Evolutionary conservation across 1,140 invertebrate genomes (phyloP).

Genomic region (Drosophila auraria): DNA sequence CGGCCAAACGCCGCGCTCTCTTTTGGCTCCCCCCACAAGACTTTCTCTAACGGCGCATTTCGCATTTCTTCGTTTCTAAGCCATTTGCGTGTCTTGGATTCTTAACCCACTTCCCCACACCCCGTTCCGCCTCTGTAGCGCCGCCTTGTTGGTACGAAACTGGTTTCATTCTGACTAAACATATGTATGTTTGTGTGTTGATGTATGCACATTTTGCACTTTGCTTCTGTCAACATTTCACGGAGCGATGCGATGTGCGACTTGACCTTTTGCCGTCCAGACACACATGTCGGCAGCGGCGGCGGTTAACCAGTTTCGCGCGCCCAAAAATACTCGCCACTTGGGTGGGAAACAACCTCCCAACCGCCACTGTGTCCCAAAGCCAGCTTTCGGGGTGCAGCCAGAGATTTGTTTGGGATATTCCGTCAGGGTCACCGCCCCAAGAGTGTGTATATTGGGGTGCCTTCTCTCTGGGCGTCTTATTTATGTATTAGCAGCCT

Average conservation of each 20-base stretch:
- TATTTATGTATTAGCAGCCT: neutral
- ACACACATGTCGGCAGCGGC: neutral
- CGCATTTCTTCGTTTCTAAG: constrained; percentile 6
- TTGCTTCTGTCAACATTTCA: constrained; percentile 38
- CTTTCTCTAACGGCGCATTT: constrained; percentile 24
- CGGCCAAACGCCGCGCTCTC: neutral
- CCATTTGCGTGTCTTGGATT: constrained; percentile 9
- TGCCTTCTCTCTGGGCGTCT: neutral
- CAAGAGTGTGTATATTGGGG: neutral
- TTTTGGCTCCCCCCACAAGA: neutral
- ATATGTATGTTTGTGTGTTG: neutral
- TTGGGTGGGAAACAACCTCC: neutral
- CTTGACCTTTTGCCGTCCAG: constrained; percentile 15
- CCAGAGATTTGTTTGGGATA: neutral
- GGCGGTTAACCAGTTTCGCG: constrained; percentile 16
- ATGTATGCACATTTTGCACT: constrained; percentile 39
- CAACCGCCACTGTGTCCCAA: constrained; percentile 1
- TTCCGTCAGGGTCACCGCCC: too few species aligned
- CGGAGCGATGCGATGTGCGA: constrained; percentile 3
- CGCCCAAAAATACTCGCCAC: neutral
- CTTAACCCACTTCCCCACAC: neutral
- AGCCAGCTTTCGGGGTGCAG: neutral
- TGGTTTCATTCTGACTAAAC: constrained; percentile 8
- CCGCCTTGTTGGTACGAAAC: neutral
- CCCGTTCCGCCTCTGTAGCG: neutral